Evolutionary conservation across 2,797 vertebrate species (phyloP), one percentile per base, ranked within the genome.

Genomic region (Aplochiton taeniatus): DNA sequence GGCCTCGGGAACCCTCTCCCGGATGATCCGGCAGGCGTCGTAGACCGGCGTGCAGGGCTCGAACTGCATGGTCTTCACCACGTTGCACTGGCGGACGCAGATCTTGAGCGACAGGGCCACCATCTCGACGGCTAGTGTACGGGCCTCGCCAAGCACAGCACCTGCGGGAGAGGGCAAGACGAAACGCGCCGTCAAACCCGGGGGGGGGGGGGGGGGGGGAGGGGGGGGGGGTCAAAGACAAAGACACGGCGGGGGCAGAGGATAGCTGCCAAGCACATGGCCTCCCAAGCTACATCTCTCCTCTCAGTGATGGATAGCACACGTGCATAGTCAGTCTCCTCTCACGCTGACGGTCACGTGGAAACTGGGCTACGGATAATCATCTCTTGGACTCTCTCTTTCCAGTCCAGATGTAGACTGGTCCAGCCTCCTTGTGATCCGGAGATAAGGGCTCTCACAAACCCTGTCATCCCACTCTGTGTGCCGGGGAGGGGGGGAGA

Each of bases 11-110:
- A 99, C 98, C 59, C 98, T 87, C 66, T 99, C 98, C 7, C 98
- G 88, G 68, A 99, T 98, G 53, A 96, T 96, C 47, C 97, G 91
- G 61, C 98, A 99, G 0, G 98, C 98, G 0, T 99, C 98, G 0
- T 99, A 99, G 50, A 99, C 95, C 0, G 97, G 96, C 0, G 97
- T 99, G 56, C 92, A 98, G 0, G 98, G 98, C 14, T 98, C 97
- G 59, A 99, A 99, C 84, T 99, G 98, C 97, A 99, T 99, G 0
- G 98, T 99, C 92, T 99, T 99, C 83, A 99, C 95, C 69, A 99
- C 98, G 1, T 99, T 99, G 92, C 97, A 98, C 61, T 99, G 98
- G 49, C 97, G 97, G 17, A 99, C 94, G 13, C 97, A 99, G 72
- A 99, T 98, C 93, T 99, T 99, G 54, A 99, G 83, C 0, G 98